phyloP scores from a whole-genome alignment of 2,888 invertebrate genomes.

The Melieria picta region DNA sequence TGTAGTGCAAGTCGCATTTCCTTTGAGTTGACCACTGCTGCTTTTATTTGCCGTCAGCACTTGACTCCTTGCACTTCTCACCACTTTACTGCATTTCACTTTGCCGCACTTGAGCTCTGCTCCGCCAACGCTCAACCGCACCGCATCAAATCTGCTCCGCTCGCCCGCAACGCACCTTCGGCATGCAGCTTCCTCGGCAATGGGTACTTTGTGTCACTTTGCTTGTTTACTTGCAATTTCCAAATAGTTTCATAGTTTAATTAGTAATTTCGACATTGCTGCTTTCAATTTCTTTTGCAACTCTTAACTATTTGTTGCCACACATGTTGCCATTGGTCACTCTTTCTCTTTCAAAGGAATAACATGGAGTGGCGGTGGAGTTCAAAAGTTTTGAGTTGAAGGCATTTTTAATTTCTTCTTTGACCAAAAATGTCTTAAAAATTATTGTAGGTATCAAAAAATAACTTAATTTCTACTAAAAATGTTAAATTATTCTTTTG shows the following conservation, averaged over 20 bases:
- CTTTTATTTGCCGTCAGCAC: not conserved
- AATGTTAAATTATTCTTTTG: no score
- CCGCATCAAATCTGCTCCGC: not conserved
- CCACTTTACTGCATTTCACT: not conserved
- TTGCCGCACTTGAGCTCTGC: no score
- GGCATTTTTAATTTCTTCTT: no score
- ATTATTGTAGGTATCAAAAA: no score
- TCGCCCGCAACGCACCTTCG: not conserved
- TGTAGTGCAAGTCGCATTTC: no score
- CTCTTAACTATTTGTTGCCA: conserved; percentile 1
- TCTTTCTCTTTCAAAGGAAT: no score
- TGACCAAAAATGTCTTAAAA: no score
- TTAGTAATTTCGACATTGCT: conserved; percentile 28
- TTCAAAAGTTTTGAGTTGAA: no score
- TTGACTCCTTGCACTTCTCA: not conserved
- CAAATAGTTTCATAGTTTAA: conserved; percentile 28
- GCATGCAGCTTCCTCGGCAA: conserved; percentile 26
- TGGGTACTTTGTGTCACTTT: not conserved
- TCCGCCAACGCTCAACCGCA: not conserved
- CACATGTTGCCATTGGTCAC: no score
- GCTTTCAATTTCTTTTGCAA: conserved; percentile 11
- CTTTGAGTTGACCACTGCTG: not conserved
- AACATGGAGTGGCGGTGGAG: no score
- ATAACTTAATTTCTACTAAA: no score
- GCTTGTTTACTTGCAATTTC: conserved; percentile 17